Evolutionary conservation across 2,113 vertebrate species (phyloP).

Genomic region (Ifrita kowaldi): DNA sequence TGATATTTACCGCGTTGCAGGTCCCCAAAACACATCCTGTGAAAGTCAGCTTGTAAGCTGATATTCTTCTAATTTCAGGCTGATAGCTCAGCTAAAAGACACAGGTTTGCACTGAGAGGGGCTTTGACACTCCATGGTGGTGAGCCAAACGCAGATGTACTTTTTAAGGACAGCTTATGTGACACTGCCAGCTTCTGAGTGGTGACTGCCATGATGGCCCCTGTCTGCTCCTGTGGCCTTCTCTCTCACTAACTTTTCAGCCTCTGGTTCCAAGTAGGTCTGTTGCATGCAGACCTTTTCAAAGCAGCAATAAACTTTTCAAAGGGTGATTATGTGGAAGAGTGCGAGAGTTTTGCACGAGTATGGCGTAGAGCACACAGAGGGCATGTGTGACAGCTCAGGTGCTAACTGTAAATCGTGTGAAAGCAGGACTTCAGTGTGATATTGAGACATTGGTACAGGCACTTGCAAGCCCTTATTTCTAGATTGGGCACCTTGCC

Average conservation of each 20-base stretch:
- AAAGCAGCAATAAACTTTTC: neutral
- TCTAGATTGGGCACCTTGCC: neutral
- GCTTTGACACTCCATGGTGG: fast-evolving
- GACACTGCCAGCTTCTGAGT: neutral
- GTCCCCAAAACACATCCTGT: neutral
- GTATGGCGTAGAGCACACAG: neutral
- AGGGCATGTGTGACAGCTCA: neutral
- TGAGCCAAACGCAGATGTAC: neutral
- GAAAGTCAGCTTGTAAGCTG: neutral
- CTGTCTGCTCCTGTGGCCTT: neutral
- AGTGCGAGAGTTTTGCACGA: neutral
- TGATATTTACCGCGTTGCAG: neutral
- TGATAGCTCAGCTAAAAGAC: neutral
- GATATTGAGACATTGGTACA: neutral
- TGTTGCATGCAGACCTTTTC: neutral
- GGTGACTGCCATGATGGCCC: neutral
- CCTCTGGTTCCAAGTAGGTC: neutral
- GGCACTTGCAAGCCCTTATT: neutral
- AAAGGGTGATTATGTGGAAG: neutral
- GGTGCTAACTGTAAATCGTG: neutral
- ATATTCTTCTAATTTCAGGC: neutral
- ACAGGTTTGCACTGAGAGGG: neutral
- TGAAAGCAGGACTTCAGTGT: neutral
- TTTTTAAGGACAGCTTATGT: neutral
- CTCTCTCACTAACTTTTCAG: neutral